Base-by-base conservation (phyloP, 2,888 invertebrate species). In the Herminia tarsipennalis region DNA sequence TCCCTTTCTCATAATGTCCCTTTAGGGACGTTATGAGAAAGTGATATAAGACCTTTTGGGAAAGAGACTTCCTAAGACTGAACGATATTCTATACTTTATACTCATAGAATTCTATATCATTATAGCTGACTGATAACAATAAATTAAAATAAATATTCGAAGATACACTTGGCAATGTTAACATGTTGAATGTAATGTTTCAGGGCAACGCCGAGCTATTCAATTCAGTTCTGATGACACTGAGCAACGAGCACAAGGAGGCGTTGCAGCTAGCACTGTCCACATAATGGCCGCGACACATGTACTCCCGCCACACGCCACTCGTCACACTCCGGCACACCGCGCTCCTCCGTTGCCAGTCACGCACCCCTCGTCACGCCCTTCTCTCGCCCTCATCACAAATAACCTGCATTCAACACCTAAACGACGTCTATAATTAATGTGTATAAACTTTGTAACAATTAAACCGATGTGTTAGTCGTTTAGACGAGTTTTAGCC, bases 221-320 rank as follows among this genome's bases (percentile, higher is more conserved):
- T 97, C 88, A 94, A 95, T 78, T 94, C 94, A n/a, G 96, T 96
- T 76, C 92, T 96, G 66, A 93, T 93, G 77, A 94, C 94, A 62
- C 92, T 98, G 64, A 93, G 94, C 65, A 92, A 94, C 42, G 96
- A 97, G 70, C 96, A 97, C 82, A 96, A 96, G 82, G 95, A 95
- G 70, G 96, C 97, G 28, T 92, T 98, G 62, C 95, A 96, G 81
- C 91, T 95, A 66, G 96, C 96, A 57, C 91, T 95, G 52, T 92
- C 92, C 58, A 83, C 91, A 70, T 86, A 88, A 75, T 67, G 51
- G 36, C 10, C 32, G 20, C 41, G n/a, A 20, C 28, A 49, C 44
- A 51, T 56, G 43, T 49, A 52, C 47, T 50, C 27, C 39, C 33
- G 49, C 48, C 33, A 47, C 51, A 37, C 55, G 49, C 48, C 33